These are phyloP conservation scores for Heliconius congener DNA, from an alignment of 1,140 invertebrate genomes.

Conservation along the genomic window DNA sequence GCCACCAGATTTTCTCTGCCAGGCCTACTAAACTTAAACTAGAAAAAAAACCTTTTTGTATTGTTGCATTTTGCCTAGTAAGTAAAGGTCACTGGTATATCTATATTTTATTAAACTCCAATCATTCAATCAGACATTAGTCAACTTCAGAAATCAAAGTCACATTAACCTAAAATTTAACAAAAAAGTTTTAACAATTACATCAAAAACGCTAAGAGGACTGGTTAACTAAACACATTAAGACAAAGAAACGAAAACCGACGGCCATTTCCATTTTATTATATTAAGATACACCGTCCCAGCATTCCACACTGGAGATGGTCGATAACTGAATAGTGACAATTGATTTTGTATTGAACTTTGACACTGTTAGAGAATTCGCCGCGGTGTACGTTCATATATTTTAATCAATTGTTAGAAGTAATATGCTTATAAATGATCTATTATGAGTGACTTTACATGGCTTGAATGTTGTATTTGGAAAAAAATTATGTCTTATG, in stretches of 20 bases:
- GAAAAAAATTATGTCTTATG: background rate
- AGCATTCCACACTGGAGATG: slow-evolving; percentile 28
- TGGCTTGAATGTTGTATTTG: background rate
- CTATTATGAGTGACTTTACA: slow-evolving; percentile 2
- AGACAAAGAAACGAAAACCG: background rate
- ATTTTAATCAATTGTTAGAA: slow-evolving; percentile 19
- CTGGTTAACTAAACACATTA: background rate
- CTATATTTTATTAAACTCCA: no score
- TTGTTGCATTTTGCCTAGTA: no score
- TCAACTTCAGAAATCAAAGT: slow-evolving; percentile 42
- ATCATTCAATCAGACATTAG: background rate
- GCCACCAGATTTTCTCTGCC: no score
- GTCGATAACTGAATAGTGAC: slow-evolving; percentile 30
- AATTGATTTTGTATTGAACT: slow-evolving; percentile 58
- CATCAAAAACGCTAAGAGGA: background rate
- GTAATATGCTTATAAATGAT: slow-evolving; percentile 25
- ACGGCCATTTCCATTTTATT: slow-evolving; percentile 1
- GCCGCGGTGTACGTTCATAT: slow-evolving; percentile 31
- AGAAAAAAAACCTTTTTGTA: no score
- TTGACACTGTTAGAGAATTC: slow-evolving; percentile 45
- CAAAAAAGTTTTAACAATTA: background rate
- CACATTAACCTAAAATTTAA: background rate
- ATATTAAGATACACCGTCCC: background rate
- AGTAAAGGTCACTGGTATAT: no score
- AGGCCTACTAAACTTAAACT: no score